Evolutionary conservation across 2,113 vertebrate genomes (phyloP).

Genomic region (Gulo gulo): DNA sequence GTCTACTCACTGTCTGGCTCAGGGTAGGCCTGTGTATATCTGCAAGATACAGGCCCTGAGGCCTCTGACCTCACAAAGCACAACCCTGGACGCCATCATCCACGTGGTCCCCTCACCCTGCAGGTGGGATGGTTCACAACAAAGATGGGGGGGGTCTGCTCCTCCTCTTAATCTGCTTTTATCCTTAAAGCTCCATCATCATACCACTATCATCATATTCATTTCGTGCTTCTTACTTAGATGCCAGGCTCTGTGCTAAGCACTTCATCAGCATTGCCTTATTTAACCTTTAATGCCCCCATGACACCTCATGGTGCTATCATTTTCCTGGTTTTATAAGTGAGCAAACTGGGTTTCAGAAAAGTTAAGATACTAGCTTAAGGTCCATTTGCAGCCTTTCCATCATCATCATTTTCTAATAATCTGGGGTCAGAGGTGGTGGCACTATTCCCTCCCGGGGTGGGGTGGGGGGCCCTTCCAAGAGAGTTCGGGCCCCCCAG

Average conservation of each 20-base stretch:
- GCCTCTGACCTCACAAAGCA: not conserved
- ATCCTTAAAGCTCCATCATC: not conserved
- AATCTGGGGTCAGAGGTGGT: not conserved
- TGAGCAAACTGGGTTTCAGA: not conserved
- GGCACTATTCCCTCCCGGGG: not conserved
- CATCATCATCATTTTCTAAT: not conserved
- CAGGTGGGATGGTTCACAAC: not conserved
- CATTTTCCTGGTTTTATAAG: constrained; percentile 17
- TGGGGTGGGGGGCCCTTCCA: not conserved
- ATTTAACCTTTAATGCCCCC: not conserved
- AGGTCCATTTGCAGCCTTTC: not conserved
- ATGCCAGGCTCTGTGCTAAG: not conserved
- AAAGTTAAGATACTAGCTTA: constrained; percentile 39
- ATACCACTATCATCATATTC: not conserved
- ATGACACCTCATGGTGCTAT: not conserved
- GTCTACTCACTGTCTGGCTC: not conserved
- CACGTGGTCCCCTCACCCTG: not conserved
- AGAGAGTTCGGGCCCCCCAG: not conserved
- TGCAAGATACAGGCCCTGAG: not conserved
- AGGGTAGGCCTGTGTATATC: not conserved
- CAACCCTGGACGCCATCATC: not conserved
- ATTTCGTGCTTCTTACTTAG: not conserved
- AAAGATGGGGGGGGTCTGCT: not conserved
- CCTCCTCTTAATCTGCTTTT: not conserved
- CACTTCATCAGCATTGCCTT: not conserved